A percentile compares a stretch with the other conserved stretches of the same genome.
These are phyloP conservation scores for Schlechtendalia chinensis DNA, from an alignment of 1,140 invertebrate genomes.

Conservation along the genomic window DNA sequence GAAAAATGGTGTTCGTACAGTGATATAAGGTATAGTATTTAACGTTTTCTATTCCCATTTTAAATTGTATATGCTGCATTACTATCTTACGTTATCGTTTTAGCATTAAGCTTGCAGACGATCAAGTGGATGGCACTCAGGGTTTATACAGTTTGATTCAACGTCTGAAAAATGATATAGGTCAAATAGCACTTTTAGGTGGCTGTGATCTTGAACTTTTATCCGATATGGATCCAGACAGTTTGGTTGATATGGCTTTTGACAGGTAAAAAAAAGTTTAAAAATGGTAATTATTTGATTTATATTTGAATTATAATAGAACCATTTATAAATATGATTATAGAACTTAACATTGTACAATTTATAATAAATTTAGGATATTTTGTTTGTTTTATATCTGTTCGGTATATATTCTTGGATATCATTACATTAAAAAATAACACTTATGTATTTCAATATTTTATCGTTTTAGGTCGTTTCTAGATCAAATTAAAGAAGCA, in stretches of 20 bases:
- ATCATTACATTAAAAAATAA: too few species aligned
- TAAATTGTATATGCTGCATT: too few species aligned
- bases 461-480: constrained; percentile 73
- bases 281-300: not conserved
- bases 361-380: too few species aligned
- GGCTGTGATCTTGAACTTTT: constrained; percentile 75
- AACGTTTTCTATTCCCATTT: too few species aligned
- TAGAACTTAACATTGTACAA: too few species aligned
- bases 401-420: too few species aligned
- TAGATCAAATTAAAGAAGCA: constrained; percentile 79
- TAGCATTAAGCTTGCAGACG: constrained; percentile 46
- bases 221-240: constrained; percentile 82
- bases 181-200: constrained; percentile 76
- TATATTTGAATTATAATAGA: not conserved
- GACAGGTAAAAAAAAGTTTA: constrained; percentile 59
- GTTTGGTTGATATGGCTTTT: constrained; percentile 72
- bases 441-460: too few species aligned
- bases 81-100: not conserved
- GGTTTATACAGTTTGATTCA: constrained; percentile 63
- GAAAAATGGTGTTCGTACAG: constrained; percentile 53
- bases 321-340: too few species aligned
- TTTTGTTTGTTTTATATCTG: too few species aligned
- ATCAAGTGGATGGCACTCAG: constrained; percentile 60
- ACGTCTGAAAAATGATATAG: constrained; percentile 72
- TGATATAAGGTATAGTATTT: constrained; percentile 26